Evolutionary conservation across 2,888 invertebrate species (phyloP), one percentile per base, ranked within the genome.

Genomic region (Sarcophaga carnaria): DNA sequence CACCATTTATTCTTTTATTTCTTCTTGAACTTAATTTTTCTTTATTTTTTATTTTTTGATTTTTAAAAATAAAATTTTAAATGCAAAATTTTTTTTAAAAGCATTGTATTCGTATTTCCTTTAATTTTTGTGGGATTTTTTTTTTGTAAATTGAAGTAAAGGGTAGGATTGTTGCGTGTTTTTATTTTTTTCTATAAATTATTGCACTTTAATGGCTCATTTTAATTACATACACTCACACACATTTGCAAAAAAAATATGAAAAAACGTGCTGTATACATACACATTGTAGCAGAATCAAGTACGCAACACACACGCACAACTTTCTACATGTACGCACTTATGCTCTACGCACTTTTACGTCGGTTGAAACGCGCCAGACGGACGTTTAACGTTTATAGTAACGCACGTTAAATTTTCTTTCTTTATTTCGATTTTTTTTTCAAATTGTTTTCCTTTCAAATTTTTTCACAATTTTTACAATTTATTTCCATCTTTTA

Each of bases 171-270:
- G 54, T 37, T 37, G 37, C 8, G 37, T 37, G 6, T 49, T 49
- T 49, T 83, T 67, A 22, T 62, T 62, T 62, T n/a, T 59, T 62
- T 45, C 71, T 77, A 85, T 80, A 80, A 86, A 83, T 86, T 86
- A 86, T 83, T 83, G 77, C 86, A 86, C 86, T 86, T 86, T 83
- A 86, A 83, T 80, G 76, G 82, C 82, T 82, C 82, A 82, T 86
- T 54, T 54, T 17, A 14, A 17, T 54, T 86, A 71, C 82, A 71
- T 54, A 60, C 37, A 80, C 75, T 62, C 66, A 62, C 72, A 81
- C 63, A 85, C 67, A 60, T 54, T 54, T 54, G 54, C 17, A 12
- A 17, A 54, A 54, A 54, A 54, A 54, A 54, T 1, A 54, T 4
- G 17, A 54, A 54, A 54, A 54, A 54, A 17, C 17, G 54, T 54